Percentiles rank a stretch among this genome's conserved stretches.
Evolutionary conservation across 2,797 vertebrate genomes (phyloP).

Genomic region (Tolypeutes matacus): DNA sequence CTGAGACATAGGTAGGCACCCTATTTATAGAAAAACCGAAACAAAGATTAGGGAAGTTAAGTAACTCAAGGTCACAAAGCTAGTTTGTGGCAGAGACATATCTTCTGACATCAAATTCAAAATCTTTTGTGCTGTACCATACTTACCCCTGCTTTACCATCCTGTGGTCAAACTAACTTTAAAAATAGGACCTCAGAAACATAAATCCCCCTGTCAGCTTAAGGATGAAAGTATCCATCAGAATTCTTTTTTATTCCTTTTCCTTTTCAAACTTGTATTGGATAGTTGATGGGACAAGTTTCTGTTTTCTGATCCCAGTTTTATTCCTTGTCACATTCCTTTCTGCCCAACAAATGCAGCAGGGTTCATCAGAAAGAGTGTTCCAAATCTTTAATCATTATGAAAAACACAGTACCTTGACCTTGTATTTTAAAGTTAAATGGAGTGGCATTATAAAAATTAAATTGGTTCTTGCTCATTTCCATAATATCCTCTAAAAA

Average conservation of each 20-base stretch:
- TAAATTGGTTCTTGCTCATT: slow-evolving; percentile 88
- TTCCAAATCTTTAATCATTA: slow-evolving; percentile 85
- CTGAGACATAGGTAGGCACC: neutral
- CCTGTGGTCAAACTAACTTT: slow-evolving; percentile 77
- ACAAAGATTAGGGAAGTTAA: neutral
- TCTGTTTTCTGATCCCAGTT: slow-evolving; percentile 67
- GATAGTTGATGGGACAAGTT: slow-evolving; percentile 61
- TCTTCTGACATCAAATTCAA: neutral
- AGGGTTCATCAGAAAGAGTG: slow-evolving; percentile 75
- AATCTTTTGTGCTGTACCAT: neutral
- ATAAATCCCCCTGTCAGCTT: slow-evolving; percentile 70
- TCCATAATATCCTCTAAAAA: slow-evolving; percentile 88
- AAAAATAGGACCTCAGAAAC: slow-evolving; percentile 71
- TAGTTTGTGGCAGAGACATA: neutral
- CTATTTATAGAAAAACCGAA: neutral
- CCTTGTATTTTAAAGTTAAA: slow-evolving; percentile 88
- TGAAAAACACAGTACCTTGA: slow-evolving; percentile 85
- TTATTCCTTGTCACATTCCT: slow-evolving; percentile 72
- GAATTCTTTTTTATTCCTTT: slow-evolving; percentile 63
- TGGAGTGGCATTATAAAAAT: slow-evolving; percentile 87
- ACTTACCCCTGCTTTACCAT: neutral
- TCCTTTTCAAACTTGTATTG: slow-evolving; percentile 67
- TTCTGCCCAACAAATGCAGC: slow-evolving; percentile 77
- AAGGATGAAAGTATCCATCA: slow-evolving; percentile 58
- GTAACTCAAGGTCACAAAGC: neutral